Conservation (phyloP, 2,113 vertebrate species). For the Gyps fulvus region DNA sequence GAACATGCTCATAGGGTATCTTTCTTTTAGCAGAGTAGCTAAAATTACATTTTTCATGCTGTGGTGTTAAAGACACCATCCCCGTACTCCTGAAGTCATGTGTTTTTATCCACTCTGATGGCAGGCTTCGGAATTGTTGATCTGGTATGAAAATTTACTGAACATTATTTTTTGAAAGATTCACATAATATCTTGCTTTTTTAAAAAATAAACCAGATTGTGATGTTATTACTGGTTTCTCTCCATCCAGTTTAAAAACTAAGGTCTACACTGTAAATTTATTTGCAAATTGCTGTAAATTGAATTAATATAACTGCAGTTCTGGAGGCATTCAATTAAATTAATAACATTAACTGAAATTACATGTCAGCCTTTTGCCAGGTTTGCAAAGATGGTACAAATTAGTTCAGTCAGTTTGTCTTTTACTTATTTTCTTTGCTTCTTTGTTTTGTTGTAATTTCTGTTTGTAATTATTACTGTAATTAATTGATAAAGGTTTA, state of each 20-base stretch:
- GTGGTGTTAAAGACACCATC: background rate
- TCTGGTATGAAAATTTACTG: background rate
- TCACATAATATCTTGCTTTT: background rate
- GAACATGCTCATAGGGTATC: background rate
- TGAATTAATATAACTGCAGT: background rate
- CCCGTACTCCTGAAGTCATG: background rate
- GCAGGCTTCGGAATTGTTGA: background rate
- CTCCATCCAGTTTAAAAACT: background rate
- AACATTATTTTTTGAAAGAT: background rate
- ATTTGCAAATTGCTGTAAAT: background rate
- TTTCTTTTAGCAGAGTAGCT: background rate
- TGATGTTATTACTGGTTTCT: background rate
- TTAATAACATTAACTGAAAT: conserved; percentile 13
- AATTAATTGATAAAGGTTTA: conserved; percentile 30
- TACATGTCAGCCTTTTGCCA: background rate
- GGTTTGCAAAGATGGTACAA: background rate
- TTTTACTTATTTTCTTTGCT: conserved; percentile 1
- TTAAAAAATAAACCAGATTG: background rate
- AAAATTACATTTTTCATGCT: background rate
- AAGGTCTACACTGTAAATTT: background rate
- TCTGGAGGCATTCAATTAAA: background rate
- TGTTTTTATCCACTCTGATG: background rate
- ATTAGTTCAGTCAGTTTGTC: background rate
- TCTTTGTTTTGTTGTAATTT: background rate
- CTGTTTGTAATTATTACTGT: background rate